phyloP scores from a whole-genome alignment of 2,797 vertebrate species.

The Peromyscus nudipes region DNA sequence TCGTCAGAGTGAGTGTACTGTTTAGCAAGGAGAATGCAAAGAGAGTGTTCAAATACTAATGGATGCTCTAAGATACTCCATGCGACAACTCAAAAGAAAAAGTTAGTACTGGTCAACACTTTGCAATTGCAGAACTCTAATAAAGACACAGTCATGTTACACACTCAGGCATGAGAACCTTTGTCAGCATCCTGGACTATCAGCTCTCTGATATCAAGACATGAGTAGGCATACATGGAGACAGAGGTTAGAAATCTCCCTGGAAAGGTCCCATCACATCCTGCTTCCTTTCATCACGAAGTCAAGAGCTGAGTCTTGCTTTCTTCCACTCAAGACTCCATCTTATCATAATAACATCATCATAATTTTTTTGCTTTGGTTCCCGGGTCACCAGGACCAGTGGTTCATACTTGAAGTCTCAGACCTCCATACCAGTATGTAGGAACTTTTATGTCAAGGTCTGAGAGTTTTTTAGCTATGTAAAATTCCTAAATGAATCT shows the following conservation, averaged over 20 bases:
- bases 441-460: neutral
- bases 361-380: neutral
- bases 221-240: neutral
- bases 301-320: neutral
- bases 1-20: neutral
- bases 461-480: neutral
- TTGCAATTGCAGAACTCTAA: neutral
- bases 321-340: neutral
- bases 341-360: neutral
- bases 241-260: neutral
- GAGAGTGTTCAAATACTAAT: neutral
- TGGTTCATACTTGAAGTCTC: neutral
- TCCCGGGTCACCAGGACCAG: neutral
- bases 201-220: neutral
- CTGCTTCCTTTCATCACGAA: neutral
- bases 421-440: neutral
- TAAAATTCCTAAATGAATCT: neutral
- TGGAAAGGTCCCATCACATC: neutral
- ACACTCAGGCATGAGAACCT: neutral
- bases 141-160: neutral
- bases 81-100: conserved; percentile 1
- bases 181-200: neutral
- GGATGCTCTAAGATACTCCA: neutral
- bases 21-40: neutral
- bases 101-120: neutral